A percentile compares a stretch with the other conserved stretches of the same genome.
Conservation (phyloP, 2,888 invertebrate genomes). For the Drosophila falleni region DNA sequence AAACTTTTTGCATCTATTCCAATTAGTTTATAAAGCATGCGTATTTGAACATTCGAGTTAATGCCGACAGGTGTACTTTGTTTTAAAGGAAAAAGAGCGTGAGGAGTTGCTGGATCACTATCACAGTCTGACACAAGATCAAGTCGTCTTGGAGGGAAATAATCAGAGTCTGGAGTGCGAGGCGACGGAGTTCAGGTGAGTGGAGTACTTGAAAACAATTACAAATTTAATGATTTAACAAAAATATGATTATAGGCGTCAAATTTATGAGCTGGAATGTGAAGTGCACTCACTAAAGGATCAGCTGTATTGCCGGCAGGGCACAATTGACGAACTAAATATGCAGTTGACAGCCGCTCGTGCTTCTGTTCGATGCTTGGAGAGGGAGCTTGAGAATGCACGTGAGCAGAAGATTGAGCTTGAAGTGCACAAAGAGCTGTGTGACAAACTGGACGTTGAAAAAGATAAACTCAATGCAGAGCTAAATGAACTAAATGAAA, state of each 20-base stretch:
- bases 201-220: slow-evolving; percentile 12
- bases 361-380: slow-evolving; percentile 86
- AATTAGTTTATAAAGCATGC: slow-evolving; percentile 32
- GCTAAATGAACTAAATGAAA: slow-evolving; percentile 86
- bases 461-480: slow-evolving; percentile 88
- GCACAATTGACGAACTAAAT: slow-evolving; percentile 87
- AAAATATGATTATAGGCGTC: slow-evolving; percentile 78
- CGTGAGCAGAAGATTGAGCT: slow-evolving; percentile 88
- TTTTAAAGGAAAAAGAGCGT: slow-evolving; percentile 90
- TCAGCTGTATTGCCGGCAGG: slow-evolving; percentile 87
- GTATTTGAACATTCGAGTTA: slow-evolving; percentile 27
- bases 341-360: slow-evolving; percentile 86
- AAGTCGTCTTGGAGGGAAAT: slow-evolving; percentile 91
- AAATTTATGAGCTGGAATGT: slow-evolving; percentile 87
- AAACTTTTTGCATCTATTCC: slow-evolving; percentile 5
- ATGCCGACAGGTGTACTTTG: slow-evolving; percentile 53
- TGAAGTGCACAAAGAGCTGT: slow-evolving; percentile 87
- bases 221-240: background rate
- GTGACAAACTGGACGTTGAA: slow-evolving; percentile 89
- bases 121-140: slow-evolving; percentile 91
- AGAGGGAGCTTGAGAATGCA: slow-evolving; percentile 88
- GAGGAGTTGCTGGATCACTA: slow-evolving; percentile 93
- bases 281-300: slow-evolving; percentile 89
- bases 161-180: slow-evolving; percentile 93
- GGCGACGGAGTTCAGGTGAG: slow-evolving; percentile 89